Evolutionary conservation across 1,140 invertebrate species (phyloP).

Genomic region (Mercenaria mercenaria): DNA sequence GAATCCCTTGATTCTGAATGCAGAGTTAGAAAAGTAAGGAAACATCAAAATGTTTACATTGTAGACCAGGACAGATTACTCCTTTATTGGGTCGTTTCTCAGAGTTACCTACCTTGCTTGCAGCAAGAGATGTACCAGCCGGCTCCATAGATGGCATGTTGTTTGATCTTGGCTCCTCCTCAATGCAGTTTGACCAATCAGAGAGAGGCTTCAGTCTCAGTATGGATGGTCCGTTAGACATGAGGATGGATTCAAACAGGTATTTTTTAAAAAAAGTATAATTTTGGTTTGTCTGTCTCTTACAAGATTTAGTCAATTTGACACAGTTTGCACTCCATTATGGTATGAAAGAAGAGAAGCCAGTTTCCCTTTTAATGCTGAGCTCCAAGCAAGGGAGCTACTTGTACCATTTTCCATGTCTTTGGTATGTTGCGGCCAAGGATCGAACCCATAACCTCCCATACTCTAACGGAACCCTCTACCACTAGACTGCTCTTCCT

Average conservation of each 20-base stretch:
- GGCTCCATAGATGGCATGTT: slow-evolving; percentile 94
- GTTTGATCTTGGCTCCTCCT: slow-evolving; percentile 98
- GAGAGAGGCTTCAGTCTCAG: slow-evolving; percentile 94
- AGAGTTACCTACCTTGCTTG: slow-evolving; percentile 91
- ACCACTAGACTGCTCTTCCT: no score
- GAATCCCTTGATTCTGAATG: no score
- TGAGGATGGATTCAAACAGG: slow-evolving; percentile 96
- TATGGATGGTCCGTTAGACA: slow-evolving; percentile 95
- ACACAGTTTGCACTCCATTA: not conserved
- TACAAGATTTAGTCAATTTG: not conserved
- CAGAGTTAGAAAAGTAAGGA: no score
- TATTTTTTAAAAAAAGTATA: slow-evolving; percentile 84
- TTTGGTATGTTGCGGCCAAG: no score
- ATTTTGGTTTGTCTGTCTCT: no score
- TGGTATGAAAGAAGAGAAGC: no score
- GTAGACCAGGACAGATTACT: slow-evolving; percentile 87
- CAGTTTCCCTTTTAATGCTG: no score
- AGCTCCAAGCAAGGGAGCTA: no score
- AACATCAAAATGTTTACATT: no score
- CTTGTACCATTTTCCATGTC: no score
- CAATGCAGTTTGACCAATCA: slow-evolving; percentile 96
- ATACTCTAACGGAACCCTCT: no score
- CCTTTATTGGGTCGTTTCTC: slow-evolving; percentile 95
- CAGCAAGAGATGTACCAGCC: slow-evolving; percentile 87
- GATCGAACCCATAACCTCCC: no score